Percentiles rank a stretch among this genome's conserved stretches.
Conservation (phyloP, 2,888 invertebrate genomes). For the Tribolium freemani region DNA sequence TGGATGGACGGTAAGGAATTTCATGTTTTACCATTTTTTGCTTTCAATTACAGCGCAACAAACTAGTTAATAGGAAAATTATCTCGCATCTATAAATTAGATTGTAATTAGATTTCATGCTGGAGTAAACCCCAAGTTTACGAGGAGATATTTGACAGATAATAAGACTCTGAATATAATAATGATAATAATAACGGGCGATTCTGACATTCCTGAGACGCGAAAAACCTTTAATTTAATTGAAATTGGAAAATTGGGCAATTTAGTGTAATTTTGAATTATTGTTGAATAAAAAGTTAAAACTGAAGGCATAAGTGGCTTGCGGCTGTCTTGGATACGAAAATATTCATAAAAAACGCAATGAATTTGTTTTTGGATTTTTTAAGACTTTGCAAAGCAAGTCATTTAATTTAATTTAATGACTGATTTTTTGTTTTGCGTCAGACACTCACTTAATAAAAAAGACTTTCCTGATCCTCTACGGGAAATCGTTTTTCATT, state of each 20-base stretch:
- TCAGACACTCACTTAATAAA: too few species aligned
- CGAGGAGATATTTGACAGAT: background rate
- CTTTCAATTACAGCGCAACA: background rate
- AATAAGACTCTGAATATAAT: background rate
- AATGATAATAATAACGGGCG: background rate
- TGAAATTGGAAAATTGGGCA: background rate
- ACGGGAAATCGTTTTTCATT: too few species aligned
- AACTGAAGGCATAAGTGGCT: too few species aligned
- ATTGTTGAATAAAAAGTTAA: too few species aligned
- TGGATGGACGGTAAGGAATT: slow-evolving; percentile 88
- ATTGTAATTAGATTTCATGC: background rate
- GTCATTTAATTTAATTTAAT: too few species aligned
- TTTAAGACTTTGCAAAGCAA: too few species aligned
- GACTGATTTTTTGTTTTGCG: too few species aligned
- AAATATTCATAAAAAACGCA: too few species aligned
- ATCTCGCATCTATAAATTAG: background rate
- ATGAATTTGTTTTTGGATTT: too few species aligned
- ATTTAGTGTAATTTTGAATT: background rate
- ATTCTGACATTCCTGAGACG: background rate
- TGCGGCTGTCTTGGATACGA: too few species aligned
- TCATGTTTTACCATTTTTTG: background rate
- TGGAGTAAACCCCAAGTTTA: background rate
- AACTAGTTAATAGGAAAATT: background rate
- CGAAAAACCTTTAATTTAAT: slow-evolving; percentile 7
- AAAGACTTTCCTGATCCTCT: too few species aligned